These are phyloP conservation scores for Neoaliturus tenellus DNA, from an alignment of 2,888 invertebrate genomes.

Conservation along the genomic window DNA sequence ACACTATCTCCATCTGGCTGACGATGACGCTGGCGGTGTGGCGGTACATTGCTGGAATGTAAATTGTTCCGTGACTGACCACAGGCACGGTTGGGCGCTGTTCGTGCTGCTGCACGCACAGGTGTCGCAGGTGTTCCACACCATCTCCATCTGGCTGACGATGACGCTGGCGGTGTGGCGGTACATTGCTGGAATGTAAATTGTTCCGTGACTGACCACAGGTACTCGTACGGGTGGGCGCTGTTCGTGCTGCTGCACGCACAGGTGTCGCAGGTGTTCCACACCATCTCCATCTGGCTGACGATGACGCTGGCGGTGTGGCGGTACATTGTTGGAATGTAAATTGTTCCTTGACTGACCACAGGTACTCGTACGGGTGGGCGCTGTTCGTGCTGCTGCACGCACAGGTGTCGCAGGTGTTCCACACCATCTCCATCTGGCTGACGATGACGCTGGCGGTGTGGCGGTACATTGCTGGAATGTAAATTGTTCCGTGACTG, in stretches of 20 bases:
- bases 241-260: slow-evolving; percentile 93
- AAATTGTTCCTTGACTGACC: too few relatives aligned
- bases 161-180: slow-evolving; percentile 93
- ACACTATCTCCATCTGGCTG: slow-evolving; percentile 95
- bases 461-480: slow-evolving; percentile 78
- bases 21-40: slow-evolving; percentile 96
- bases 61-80: too few relatives aligned
- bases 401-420: slow-evolving; percentile 91
- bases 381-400: slow-evolving; percentile 92
- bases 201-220: not conserved
- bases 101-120: slow-evolving; percentile 94
- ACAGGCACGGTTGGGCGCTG: slow-evolving; percentile 78
- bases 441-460: slow-evolving; percentile 94
- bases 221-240: slow-evolving; percentile 76
- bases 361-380: slow-evolving; percentile 73
- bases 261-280: slow-evolving; percentile 90
- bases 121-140: slow-evolving; percentile 92
- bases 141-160: slow-evolving; percentile 95
- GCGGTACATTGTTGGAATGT: slow-evolving; percentile 70
- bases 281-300: slow-evolving; percentile 95
- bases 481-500: not conserved
- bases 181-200: too few relatives aligned
- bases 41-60: slow-evolving; percentile 69
- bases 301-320: slow-evolving; percentile 96
- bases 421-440: slow-evolving; percentile 95